phyloP scores from a whole-genome alignment of 2,888 invertebrate species.

The Boloria euphrosyne region DNA sequence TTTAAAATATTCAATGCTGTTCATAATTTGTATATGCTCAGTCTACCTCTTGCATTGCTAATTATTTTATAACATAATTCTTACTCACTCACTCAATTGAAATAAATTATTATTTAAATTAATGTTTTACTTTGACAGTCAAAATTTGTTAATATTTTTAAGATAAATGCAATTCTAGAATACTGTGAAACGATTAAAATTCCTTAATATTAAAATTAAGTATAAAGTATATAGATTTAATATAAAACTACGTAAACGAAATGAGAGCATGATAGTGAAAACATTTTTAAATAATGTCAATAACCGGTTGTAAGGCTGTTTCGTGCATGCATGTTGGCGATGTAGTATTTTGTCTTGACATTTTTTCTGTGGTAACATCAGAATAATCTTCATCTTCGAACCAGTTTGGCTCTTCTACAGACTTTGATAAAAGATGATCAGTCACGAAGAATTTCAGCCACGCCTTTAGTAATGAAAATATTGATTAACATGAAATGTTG shows the following conservation, averaged over 20 bases:
- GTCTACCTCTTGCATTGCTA: conserved; percentile 19
- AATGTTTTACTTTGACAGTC: neutral
- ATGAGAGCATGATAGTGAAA: conserved; percentile 47
- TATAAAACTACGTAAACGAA: conserved; percentile 51
- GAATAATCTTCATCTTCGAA: conserved; percentile 66
- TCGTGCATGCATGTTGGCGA: conserved; percentile 65
- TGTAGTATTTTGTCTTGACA: conserved; percentile 62
- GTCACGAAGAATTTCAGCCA: conserved; percentile 83
- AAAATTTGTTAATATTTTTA: neutral
- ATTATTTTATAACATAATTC: neutral
- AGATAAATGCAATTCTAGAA: conserved; percentile 13
- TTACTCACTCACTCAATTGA: neutral
- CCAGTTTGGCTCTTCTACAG: conserved; percentile 76
- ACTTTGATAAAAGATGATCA: conserved; percentile 77
- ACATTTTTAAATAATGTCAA: conserved; percentile 65
- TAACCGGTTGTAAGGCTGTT: conserved; percentile 76
- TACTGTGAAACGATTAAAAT: conserved; percentile 1
- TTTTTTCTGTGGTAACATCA: conserved; percentile 66
- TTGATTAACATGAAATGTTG: conserved; percentile 31
- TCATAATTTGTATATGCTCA: neutral
- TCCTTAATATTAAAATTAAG: neutral
- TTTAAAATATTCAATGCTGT: neutral
- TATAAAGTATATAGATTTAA: conserved; percentile 35
- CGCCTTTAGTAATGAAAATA: conserved; percentile 60
- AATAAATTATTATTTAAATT: conserved; percentile 1